Evolutionary conservation across 2,113 vertebrate species (phyloP).

Genomic region (Phoxinus phoxinus): DNA sequence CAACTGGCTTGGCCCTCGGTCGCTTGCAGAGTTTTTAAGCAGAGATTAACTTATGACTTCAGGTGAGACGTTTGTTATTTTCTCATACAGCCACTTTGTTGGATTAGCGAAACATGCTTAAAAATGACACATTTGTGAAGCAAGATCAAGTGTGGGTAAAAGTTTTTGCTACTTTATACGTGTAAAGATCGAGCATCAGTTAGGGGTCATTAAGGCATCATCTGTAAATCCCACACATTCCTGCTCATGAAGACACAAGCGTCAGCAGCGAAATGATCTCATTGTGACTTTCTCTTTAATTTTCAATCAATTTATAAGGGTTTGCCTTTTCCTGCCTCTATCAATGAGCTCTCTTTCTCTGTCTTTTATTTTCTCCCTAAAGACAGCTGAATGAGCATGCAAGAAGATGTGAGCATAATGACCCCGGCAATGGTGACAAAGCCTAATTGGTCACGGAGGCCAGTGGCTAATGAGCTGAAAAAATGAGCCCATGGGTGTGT

Average conservation of each 20-base stretch:
- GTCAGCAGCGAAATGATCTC: constrained; percentile 39
- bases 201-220: constrained; percentile 19
- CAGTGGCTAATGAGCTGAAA: constrained; percentile 99
- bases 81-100: neutral
- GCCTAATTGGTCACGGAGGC: constrained; percentile 98
- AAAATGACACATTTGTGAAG: neutral
- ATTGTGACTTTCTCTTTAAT: constrained; percentile 50
- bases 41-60: constrained; percentile 34
- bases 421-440: constrained; percentile 91
- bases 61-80: neutral
- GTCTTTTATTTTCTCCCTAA: constrained; percentile 81
- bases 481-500: constrained; percentile 88
- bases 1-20: constrained; percentile 71
- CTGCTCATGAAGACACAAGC: constrained; percentile 39
- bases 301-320: constrained; percentile 60
- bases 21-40: constrained; percentile 20
- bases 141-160: neutral
- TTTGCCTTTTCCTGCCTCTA: constrained; percentile 67
- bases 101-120: neutral
- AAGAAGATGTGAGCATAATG: constrained; percentile 99
- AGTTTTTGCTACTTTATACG: neutral
- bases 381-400: constrained; percentile 97
- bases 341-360: constrained; percentile 79
- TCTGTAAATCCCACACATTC: constrained; percentile 16
- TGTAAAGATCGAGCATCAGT: neutral